These are phyloP conservation scores for Brachirus orientalis DNA, from an alignment of 2,113 vertebrate species.

Conservation along the genomic window DNA sequence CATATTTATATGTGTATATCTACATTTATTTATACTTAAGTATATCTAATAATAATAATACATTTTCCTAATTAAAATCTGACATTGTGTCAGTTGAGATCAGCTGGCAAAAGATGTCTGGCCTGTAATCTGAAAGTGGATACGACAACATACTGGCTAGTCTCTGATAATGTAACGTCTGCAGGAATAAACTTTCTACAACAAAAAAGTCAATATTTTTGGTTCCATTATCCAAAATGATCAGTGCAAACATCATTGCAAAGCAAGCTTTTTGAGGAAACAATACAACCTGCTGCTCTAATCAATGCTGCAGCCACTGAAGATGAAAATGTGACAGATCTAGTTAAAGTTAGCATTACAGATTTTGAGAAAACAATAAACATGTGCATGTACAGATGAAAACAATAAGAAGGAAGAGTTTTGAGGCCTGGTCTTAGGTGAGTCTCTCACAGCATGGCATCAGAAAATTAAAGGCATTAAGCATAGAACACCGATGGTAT, in stretches of 20 bases:
- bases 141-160: neutral
- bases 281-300: conserved; percentile 5
- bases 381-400: conserved; percentile 22
- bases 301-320: conserved; percentile 10
- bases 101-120: conserved; percentile 6
- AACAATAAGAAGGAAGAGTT: conserved; percentile 11
- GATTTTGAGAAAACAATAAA: conserved; percentile 8
- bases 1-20: neutral
- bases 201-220: neutral
- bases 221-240: neutral
- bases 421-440: conserved; percentile 24
- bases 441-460: conserved; percentile 25
- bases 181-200: neutral
- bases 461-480: neutral
- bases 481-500: neutral
- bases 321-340: conserved; percentile 42
- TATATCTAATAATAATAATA: too few species aligned
- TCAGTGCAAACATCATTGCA: too few species aligned
- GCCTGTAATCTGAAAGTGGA: conserved; percentile 4
- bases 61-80: too few species aligned
- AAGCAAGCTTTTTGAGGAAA: too few species aligned
- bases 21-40: neutral
- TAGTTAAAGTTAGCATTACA: too few species aligned
- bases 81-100: conserved; percentile 23
- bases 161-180: too few species aligned